A percentile compares a stretch with the other conserved stretches of the same genome.
Evolutionary conservation across 1,140 invertebrate species (phyloP).

Genomic region (Nephila pilipes): DNA sequence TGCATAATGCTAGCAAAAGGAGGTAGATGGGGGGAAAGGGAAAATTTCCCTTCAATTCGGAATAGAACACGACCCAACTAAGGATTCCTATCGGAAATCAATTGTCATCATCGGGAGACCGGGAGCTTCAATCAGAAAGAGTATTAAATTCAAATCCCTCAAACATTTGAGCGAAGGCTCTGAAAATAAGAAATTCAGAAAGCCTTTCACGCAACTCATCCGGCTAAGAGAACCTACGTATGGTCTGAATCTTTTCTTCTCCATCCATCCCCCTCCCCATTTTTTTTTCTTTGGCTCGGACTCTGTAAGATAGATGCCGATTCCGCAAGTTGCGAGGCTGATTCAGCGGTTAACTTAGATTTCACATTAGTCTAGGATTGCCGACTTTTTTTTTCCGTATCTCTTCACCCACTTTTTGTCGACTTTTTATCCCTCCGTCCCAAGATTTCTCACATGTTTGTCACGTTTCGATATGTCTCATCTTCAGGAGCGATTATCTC

Average conservation of each 20-base stretch:
- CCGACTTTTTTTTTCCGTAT: neutral
- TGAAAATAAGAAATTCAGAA: slow-evolving; percentile 14
- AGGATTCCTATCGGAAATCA: slow-evolving; percentile 67
- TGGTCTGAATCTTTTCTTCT: slow-evolving; percentile 21
- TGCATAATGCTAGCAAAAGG: neutral
- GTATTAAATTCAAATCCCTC: slow-evolving; percentile 72
- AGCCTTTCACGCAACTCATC: slow-evolving; percentile 30
- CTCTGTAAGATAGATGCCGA: slow-evolving; percentile 51
- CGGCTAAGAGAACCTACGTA: slow-evolving; percentile 5
- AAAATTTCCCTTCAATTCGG: slow-evolving; percentile 15
- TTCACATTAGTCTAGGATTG: slow-evolving; percentile 63
- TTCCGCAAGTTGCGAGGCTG: slow-evolving; percentile 60
- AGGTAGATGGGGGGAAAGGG: neutral
- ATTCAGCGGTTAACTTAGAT: slow-evolving; percentile 72
- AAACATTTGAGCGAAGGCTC: slow-evolving; percentile 35
- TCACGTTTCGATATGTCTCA: slow-evolving; percentile 22
- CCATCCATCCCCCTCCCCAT: neutral
- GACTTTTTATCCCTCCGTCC: neutral
- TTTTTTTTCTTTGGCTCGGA: slow-evolving; percentile 38
- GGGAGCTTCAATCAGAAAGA: slow-evolving; percentile 61
- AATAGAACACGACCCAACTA: slow-evolving; percentile 23
- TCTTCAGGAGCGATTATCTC: slow-evolving; percentile 18
- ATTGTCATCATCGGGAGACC: slow-evolving; percentile 56
- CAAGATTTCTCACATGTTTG: neutral
- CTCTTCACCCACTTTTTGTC: neutral